phyloP scores from a whole-genome alignment of 2,888 invertebrate genomes.

The Campopleginae sp. region DNA sequence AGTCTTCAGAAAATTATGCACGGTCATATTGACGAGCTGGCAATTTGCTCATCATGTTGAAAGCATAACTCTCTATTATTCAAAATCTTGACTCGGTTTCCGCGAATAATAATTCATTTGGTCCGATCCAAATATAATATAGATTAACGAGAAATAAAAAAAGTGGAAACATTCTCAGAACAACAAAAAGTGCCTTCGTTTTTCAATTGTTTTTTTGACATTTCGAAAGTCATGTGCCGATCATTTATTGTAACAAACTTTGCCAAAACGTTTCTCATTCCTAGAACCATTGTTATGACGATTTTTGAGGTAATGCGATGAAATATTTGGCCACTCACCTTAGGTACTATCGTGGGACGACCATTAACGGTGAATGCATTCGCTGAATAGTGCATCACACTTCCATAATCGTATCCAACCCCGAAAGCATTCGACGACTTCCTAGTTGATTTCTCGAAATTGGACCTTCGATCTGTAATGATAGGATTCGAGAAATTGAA shows the following conservation, averaged over 20 bases:
- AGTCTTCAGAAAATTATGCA: neutral
- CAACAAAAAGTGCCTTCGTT: neutral
- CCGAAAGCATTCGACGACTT: slow-evolving; percentile 88
- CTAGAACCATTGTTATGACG: neutral
- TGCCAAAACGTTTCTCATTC: neutral
- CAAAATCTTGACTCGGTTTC: neutral
- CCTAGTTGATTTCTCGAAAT: slow-evolving; percentile 89
- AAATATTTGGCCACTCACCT: slow-evolving; percentile 84
- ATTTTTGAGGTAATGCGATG: neutral
- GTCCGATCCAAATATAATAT: neutral
- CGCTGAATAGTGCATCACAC: slow-evolving; percentile 93
- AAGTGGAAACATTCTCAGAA: neutral
- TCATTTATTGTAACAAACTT: neutral
- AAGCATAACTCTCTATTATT: neutral
- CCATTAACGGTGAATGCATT: slow-evolving; percentile 91
- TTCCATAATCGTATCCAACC: slow-evolving; percentile 91
- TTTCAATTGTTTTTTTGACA: neutral
- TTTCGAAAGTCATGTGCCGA: neutral
- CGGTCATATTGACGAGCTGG: neutral
- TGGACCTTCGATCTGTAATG: slow-evolving; percentile 86
- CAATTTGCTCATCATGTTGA: neutral
- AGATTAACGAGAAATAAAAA: neutral
- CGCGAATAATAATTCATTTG: neutral
- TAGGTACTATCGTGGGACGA: slow-evolving; percentile 89
- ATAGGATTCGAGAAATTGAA: neutral